Evolutionary conservation across 2,113 vertebrate species (phyloP).

Genomic region (Diadophis punctatus): DNA sequence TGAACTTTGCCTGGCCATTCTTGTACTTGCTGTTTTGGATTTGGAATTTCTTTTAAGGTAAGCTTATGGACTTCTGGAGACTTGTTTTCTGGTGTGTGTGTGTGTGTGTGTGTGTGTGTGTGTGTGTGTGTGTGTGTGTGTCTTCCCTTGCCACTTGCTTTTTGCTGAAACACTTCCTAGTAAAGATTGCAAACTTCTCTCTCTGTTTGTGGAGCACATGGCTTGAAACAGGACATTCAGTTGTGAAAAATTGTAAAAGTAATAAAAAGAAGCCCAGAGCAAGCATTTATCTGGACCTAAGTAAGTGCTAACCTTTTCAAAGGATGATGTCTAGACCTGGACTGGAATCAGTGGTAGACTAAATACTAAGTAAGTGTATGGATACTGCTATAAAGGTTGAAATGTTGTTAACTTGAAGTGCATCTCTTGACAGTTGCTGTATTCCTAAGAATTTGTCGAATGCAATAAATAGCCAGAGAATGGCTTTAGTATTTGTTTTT

Average conservation of each 20-base stretch:
- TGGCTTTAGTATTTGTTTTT: not conserved
- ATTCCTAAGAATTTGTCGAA: not conserved
- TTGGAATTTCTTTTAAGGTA: not conserved
- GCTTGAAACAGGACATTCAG: not conserved
- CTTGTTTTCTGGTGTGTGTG: not conserved
- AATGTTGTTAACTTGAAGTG: not conserved
- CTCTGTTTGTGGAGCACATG: not conserved
- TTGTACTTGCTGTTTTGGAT: not conserved
- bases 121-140: not conserved
- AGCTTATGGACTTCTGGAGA: not conserved
- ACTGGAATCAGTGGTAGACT: not conserved
- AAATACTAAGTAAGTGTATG: too few relatives aligned
- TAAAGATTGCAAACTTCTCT: not conserved
- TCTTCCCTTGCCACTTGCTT: not conserved
- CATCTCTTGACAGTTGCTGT: not conserved
- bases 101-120: too few relatives aligned
- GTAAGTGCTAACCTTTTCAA: not conserved
- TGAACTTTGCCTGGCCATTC: not conserved
- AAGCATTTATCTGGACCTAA: not conserved
- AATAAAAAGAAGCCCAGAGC: not conserved
- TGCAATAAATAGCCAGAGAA: not conserved
- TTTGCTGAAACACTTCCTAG: not conserved
- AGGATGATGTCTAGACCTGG: not conserved
- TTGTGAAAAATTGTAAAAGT: not conserved
- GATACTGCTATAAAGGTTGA: not conserved